Percentiles rank a stretch among this genome's conserved stretches.
These are phyloP conservation scores for Schizopygopsis malacanthus DNA, from an alignment of 2,797 vertebrate genomes.

Conservation along the genomic window DNA sequence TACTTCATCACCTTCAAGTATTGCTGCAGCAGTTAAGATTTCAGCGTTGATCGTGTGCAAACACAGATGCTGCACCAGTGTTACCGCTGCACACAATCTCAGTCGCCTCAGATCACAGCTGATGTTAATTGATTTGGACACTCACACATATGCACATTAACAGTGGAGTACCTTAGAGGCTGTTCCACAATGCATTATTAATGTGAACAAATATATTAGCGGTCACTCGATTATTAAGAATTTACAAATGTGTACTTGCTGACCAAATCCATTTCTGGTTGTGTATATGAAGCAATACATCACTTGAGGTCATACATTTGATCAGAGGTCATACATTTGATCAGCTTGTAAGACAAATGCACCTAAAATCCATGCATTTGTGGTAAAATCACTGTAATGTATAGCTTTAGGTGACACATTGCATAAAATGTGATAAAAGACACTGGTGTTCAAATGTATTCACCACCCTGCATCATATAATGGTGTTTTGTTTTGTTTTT, in stretches of 20 bases:
- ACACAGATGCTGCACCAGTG: constrained; percentile 25
- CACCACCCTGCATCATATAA: too few relatives aligned
- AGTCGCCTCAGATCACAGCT: constrained; percentile 2
- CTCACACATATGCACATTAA: background rate
- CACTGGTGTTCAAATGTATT: background rate
- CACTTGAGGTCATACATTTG: background rate
- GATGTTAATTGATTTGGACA: constrained; percentile 20
- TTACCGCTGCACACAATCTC: background rate
- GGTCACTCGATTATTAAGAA: background rate
- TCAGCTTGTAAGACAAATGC: background rate
- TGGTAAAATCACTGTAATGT: background rate
- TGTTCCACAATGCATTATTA: constrained; percentile 14
- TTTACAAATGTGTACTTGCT: background rate
- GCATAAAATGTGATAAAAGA: background rate
- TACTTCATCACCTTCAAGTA: constrained; percentile 40
- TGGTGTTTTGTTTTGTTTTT: too few relatives aligned
- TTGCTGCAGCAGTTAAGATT: constrained; percentile 41
- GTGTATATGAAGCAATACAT: background rate
- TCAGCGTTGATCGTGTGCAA: constrained; percentile 27
- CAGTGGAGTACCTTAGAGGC: constrained; percentile 2
- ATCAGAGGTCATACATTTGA: too few relatives aligned
- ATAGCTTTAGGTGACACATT: background rate
- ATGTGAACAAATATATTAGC: background rate
- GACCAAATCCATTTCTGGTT: background rate
- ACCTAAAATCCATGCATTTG: background rate